phyloP scores from a whole-genome alignment of 2,113 vertebrate species.

The Copsychus sechellarum region DNA sequence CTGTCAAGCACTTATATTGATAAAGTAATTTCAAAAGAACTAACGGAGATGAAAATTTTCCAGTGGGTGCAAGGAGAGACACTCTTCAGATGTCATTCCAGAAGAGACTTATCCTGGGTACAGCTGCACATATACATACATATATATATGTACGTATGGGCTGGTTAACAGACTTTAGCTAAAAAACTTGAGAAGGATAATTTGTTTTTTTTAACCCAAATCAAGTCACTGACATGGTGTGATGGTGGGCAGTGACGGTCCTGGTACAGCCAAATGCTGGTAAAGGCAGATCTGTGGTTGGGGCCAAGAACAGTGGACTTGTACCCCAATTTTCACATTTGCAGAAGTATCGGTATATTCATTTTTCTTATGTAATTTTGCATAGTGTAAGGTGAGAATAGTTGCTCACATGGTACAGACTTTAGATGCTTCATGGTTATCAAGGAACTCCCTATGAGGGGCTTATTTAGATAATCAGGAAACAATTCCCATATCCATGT shows the following conservation, averaged over 20 bases:
- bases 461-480: not conserved
- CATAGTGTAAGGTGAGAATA: not conserved
- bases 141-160: not conserved
- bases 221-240: not conserved
- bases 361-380: not conserved
- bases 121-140: not conserved
- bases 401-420: not conserved
- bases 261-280: not conserved
- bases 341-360: not conserved
- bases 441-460: not conserved
- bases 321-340: not conserved
- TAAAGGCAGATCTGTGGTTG: not conserved
- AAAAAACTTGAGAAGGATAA: not conserved
- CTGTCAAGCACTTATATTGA: not conserved
- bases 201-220: not conserved
- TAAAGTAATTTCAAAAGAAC: not conserved
- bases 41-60: not conserved
- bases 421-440: not conserved
- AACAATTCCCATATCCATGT: not conserved
- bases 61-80: not conserved
- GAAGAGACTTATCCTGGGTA: not conserved
- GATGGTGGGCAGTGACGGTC: not conserved
- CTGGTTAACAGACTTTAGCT: not conserved
- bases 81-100: not conserved
- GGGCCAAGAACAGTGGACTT: not conserved